A percentile compares a stretch with the other conserved stretches of the same genome.
phyloP scores from a whole-genome alignment of 2,888 invertebrate genomes.

The Belgica antarctica region DNA sequence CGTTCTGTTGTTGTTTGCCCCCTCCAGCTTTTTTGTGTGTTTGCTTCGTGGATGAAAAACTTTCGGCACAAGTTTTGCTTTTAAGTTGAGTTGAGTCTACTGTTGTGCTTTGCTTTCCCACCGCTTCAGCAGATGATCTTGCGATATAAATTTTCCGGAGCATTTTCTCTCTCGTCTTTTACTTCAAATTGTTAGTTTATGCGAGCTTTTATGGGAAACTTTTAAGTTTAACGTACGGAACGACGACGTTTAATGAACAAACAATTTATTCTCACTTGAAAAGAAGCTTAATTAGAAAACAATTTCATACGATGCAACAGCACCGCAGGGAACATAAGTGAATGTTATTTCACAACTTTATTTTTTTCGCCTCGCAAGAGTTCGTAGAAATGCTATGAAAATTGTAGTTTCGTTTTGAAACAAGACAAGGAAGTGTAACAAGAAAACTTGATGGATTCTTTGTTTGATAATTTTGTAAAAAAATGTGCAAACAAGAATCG shows the following conservation, averaged over 20 bases:
- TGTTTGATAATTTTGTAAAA: not conserved
- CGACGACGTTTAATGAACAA: not conserved
- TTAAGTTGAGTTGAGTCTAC: too few species aligned
- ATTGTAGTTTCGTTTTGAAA: too few species aligned
- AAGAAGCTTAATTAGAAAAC: conserved; percentile 12
- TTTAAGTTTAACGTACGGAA: too few species aligned
- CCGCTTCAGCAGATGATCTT: not conserved
- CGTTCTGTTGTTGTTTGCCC: conserved; percentile 11
- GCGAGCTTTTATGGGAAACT: not conserved
- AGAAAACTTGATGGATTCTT: not conserved
- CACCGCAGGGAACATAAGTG: not conserved
- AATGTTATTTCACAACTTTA: not conserved
- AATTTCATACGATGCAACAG: not conserved
- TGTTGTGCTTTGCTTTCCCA: not conserved
- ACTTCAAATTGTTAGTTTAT: not conserved
- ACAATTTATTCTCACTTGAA: not conserved
- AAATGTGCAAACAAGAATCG: not conserved
- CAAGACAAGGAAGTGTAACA: not conserved
- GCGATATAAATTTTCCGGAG: not conserved
- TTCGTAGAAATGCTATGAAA: not conserved
- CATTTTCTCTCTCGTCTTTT: not conserved
- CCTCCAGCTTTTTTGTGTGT: not conserved
- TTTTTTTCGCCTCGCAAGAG: not conserved
- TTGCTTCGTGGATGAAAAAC: too few species aligned
- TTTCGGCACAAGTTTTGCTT: too few species aligned